Evolutionary conservation across 2,888 invertebrate species (phyloP).

Genomic region (Sesia apiformis): DNA sequence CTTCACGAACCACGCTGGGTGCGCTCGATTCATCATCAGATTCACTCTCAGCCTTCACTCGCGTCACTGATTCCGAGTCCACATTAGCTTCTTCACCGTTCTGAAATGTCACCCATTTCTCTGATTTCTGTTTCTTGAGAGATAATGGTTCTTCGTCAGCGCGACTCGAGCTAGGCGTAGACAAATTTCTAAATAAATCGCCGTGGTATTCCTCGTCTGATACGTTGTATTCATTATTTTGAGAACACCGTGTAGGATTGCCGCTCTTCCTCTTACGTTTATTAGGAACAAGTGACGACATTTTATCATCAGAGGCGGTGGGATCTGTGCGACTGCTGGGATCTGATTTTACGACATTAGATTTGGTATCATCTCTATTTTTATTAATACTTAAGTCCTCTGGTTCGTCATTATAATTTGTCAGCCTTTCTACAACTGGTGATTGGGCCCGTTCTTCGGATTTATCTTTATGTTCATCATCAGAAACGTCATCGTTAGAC

Average conservation of each 20-base stretch:
- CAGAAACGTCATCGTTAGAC: slow-evolving; percentile 48
- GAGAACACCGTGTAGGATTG: slow-evolving; percentile 85
- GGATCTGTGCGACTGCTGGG: slow-evolving; percentile 37
- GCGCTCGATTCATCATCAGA: slow-evolving; percentile 67
- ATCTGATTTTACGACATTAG: slow-evolving; percentile 44
- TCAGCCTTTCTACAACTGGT: slow-evolving; percentile 43
- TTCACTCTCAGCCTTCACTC: slow-evolving; percentile 68
- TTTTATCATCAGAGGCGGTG: slow-evolving; percentile 61
- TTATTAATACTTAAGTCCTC: slow-evolving; percentile 81
- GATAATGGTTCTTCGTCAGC: slow-evolving; percentile 60
- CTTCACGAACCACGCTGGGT: slow-evolving; percentile 64
- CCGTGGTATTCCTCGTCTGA: slow-evolving; percentile 65
- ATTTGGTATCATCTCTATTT: slow-evolving; percentile 77
- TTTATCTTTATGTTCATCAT: slow-evolving; percentile 45
- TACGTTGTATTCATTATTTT: slow-evolving; percentile 61
- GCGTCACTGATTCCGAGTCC: slow-evolving; percentile 53
- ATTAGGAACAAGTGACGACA: slow-evolving; percentile 68
- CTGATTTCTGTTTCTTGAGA: slow-evolving; percentile 64
- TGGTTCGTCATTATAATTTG: slow-evolving; percentile 72
- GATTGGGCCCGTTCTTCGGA: slow-evolving; percentile 29
- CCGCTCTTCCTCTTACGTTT: slow-evolving; percentile 87
- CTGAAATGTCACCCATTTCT: slow-evolving; percentile 61
- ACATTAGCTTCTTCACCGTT: slow-evolving; percentile 54
- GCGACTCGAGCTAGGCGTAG: slow-evolving; percentile 52
- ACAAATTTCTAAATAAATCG: slow-evolving; percentile 60